Base-by-base conservation (phyloP, 1,140 invertebrate genomes). In the Hylaeus anthracinus region DNA sequence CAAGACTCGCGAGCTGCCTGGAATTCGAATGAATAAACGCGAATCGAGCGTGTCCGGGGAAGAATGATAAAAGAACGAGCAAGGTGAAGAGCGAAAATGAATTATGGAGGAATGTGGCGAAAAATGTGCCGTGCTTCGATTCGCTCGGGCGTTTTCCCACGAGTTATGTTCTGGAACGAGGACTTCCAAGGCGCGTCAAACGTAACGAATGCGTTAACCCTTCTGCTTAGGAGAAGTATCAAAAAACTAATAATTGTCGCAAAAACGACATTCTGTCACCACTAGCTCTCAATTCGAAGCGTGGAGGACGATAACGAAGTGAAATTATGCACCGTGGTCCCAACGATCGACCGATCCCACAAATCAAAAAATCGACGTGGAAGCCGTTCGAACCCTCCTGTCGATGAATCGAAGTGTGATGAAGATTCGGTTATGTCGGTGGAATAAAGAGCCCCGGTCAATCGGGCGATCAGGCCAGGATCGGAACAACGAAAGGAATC, bases 51-150 rank as follows among this genome's bases (percentile, higher is more conserved):
- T 81, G 79, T 74, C 77, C 82, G 87, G 77, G 78, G 66, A 79
- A 76, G 72, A 77, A 83, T 79, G 78, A 67, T 77, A 78, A 85
- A 87, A 87, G 82, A 72, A 74, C 74, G 67, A 78, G 61, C 56
- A 12, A 41, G 48, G 71, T 64, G 83, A 75, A 71, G 83, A 74
- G 72, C 83, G 74, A 89, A 85, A 79, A 88, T 88, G 89, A 88
- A 90, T 91, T 91, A 90, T 91, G 87, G 86, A 90, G 85, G 85
- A 90, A 90, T 86, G 89, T 79, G 65, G 74, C 71, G 76, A 87
- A 87, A 87, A 85, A 85, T 87, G 73, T 70, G 60, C 56, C 51
- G 53, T 51, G 58, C 43, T 66, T 84, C 82, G 81, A 82, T 87
- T 79, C 72, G 37, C 67, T 67, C 51, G 51, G 55, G 45, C 63